These are phyloP conservation scores for Neopipo cinnamomea DNA, from an alignment of 2,113 vertebrate species.

Conservation along the genomic window DNA sequence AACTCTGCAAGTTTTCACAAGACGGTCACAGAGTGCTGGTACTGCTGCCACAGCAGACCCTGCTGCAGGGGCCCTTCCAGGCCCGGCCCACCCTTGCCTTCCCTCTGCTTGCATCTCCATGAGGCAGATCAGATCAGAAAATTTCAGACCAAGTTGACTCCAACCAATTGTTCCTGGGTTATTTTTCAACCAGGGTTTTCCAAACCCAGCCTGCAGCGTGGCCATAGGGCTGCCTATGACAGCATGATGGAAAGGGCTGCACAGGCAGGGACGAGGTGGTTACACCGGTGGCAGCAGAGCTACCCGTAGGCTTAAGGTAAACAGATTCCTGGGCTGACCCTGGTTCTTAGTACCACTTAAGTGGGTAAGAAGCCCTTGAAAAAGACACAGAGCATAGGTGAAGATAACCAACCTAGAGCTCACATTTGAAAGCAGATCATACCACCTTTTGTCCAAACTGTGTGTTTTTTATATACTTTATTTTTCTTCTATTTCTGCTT, in stretches of 20 bases:
- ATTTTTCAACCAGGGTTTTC: conserved; percentile 32
- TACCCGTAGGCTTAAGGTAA: not conserved
- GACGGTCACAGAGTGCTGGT: not conserved
- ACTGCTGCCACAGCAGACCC: not conserved
- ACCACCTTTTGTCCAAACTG: not conserved
- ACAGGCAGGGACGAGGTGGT: not conserved
- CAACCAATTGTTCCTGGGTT: not conserved
- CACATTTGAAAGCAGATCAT: not conserved
- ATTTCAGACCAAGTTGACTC: not conserved
- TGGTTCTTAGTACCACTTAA: not conserved
- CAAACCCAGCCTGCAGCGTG: not conserved
- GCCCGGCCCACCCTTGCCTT: accelerated
- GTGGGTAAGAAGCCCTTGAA: not conserved
- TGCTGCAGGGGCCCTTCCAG: not conserved
- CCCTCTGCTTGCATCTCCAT: accelerated
- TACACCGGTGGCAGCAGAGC: accelerated
- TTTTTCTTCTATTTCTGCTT: not conserved
- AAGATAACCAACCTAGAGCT: not conserved
- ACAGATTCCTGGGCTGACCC: not conserved
- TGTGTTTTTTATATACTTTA: not conserved
- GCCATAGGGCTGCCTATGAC: not conserved
- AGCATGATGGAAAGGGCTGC: accelerated
- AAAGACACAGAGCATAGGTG: not conserved
- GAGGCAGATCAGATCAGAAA: not conserved
- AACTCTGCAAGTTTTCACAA: not conserved